Conservation (phyloP, 2,113 vertebrate genomes). For the Mustela nigripes region DNA sequence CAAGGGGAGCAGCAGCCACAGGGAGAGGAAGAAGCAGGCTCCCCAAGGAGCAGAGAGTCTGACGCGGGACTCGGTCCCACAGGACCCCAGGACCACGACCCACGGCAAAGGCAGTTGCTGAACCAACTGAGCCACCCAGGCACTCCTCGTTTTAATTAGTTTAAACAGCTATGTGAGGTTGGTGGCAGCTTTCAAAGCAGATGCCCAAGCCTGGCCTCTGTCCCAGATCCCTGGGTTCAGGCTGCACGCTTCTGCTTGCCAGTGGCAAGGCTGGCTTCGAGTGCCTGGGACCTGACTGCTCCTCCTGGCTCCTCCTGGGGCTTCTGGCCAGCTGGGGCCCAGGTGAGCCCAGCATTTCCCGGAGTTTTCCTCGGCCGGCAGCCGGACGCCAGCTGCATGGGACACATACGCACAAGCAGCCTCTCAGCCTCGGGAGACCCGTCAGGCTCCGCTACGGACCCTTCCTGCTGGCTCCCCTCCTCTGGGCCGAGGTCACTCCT, state of each 20-base stretch:
- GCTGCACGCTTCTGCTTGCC: background rate
- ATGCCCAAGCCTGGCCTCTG: background rate
- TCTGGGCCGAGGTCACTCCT: too few relatives aligned
- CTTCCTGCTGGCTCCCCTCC: background rate
- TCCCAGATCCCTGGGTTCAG: background rate
- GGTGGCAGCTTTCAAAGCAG: background rate
- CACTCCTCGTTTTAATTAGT: background rate
- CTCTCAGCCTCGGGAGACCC: background rate
- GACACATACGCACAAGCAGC: rapidly evolving
- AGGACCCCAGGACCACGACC: too few relatives aligned
- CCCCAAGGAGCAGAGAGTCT: too few relatives aligned
- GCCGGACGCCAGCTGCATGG: background rate
- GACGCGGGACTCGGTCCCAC: too few relatives aligned
- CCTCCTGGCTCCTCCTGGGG: rapidly evolving
- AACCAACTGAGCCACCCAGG: too few relatives aligned
- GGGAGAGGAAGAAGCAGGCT: too few relatives aligned
- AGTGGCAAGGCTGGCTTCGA: background rate
- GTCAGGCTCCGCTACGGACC: background rate
- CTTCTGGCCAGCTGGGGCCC: background rate
- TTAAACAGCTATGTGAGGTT: background rate
- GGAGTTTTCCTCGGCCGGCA: background rate
- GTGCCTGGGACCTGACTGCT: background rate
- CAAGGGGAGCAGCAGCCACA: too few relatives aligned
- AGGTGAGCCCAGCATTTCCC: background rate
- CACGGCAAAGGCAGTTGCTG: too few relatives aligned